A percentile compares a stretch with the other conserved stretches of the same genome.
Evolutionary conservation across 2,113 vertebrate genomes (phyloP).

Genomic region (Chloropsis hardwickii): DNA sequence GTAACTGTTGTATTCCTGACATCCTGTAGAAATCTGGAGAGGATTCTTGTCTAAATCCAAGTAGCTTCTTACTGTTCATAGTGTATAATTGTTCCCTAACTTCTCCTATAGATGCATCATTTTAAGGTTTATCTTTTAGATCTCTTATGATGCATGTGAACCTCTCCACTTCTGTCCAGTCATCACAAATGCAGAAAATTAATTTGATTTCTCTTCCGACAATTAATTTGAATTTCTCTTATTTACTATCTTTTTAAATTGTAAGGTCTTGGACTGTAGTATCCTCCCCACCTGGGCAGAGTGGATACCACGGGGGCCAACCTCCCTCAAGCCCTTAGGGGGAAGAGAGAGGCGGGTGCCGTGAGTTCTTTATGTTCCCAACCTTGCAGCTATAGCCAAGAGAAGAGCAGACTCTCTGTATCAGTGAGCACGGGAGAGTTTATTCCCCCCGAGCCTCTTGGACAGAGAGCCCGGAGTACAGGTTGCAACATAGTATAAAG

Average conservation of each 20-base stretch:
- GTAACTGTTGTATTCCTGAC: neutral
- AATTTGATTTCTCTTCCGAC: neutral
- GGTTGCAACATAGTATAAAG: no score
- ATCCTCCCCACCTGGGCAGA: no score
- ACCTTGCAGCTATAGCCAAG: no score
- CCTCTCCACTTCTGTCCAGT: neutral
- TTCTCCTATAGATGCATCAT: neutral
- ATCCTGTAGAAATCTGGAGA: neutral
- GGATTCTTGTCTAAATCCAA: neutral
- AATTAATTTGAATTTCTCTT: neutral
- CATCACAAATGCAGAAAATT: neutral
- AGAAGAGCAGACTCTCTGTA: no score
- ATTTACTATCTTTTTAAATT: neutral
- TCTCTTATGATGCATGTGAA: neutral
- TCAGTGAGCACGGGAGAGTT: no score
- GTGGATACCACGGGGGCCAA: no score
- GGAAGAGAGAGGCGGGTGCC: no score
- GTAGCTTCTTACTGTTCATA: neutral
- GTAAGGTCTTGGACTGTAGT: neutral
- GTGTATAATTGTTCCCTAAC: neutral
- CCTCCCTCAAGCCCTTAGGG: no score
- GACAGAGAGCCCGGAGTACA: no score
- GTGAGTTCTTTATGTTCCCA: no score
- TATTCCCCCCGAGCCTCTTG: no score
- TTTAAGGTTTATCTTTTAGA: neutral